A percentile compares a stretch with the other conserved stretches of the same genome.
phyloP scores from a whole-genome alignment of 2,113 vertebrate species.

The Falco punctatus region DNA sequence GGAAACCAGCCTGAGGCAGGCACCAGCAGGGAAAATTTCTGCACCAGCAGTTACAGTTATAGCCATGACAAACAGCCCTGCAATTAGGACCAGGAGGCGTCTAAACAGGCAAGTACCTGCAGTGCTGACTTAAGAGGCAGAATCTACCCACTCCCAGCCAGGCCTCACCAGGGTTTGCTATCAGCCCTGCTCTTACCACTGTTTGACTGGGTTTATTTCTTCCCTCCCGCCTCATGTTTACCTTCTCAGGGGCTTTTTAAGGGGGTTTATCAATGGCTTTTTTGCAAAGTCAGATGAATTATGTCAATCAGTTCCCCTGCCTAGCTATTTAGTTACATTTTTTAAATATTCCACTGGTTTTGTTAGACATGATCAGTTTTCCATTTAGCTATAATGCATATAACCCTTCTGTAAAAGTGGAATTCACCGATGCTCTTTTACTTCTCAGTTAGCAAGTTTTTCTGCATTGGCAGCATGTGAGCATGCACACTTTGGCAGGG shows the following conservation, averaged over 20 bases:
- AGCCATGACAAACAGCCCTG: conserved; percentile 20
- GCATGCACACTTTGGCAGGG: not conserved
- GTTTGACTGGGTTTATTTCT: not conserved
- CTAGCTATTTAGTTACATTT: not conserved
- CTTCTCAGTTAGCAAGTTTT: not conserved
- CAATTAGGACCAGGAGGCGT: not conserved
- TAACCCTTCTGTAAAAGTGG: not conserved
- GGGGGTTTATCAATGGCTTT: not conserved
- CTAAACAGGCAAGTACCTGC: conserved; percentile 17
- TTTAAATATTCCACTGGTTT: not conserved
- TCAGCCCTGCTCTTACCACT: not conserved
- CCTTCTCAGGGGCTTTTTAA: not conserved
- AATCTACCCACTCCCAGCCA: not conserved
- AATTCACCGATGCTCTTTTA: not conserved
- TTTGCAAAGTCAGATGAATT: not conserved
- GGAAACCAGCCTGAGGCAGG: not conserved
- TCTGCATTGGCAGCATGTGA: not conserved
- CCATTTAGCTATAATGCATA: not conserved
- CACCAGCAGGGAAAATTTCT: conserved; percentile 19
- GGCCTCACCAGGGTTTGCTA: not conserved
- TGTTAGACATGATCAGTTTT: not conserved
- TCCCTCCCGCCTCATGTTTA: not conserved
- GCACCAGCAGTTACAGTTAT: not conserved
- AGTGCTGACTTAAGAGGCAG: not conserved
- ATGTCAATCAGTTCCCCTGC: not conserved